These are phyloP conservation scores for Pherbina coryleti DNA, from an alignment of 2,888 invertebrate genomes.

Conservation along the genomic window DNA sequence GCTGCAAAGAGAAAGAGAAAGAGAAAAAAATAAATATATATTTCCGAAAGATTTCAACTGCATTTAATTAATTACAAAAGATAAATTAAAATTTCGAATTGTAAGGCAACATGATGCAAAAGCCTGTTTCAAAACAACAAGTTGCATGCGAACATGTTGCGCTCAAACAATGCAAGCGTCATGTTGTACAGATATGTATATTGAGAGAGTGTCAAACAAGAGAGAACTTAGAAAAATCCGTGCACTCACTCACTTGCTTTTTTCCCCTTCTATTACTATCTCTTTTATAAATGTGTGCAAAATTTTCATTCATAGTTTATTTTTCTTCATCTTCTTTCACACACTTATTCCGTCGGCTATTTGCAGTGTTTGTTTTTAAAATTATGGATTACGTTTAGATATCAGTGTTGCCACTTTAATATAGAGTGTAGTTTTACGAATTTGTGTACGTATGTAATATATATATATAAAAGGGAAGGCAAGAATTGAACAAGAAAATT, in stretches of 20 bases:
- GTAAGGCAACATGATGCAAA: neutral
- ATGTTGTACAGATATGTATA: neutral
- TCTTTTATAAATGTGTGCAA: neutral
- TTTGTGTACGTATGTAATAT: too few relatives aligned
- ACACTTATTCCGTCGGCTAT: too few relatives aligned
- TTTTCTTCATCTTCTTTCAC: too few relatives aligned
- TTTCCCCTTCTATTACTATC: neutral
- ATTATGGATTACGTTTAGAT: too few relatives aligned
- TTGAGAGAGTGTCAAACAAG: neutral
- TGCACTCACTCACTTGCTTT: neutral
- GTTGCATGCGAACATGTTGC: neutral
- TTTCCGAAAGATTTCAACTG: slow-evolving; percentile 27
- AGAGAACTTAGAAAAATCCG: neutral
- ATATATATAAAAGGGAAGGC: too few relatives aligned
- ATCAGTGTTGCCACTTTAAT: too few relatives aligned
- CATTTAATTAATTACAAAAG: neutral
- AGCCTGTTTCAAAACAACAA: neutral
- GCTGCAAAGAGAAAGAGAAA: slow-evolving; percentile 25
- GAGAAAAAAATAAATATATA: neutral
- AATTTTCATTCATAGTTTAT: too few relatives aligned
- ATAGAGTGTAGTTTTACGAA: too few relatives aligned
- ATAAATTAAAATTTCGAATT: neutral
- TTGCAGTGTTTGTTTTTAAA: too few relatives aligned
- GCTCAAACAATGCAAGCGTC: neutral
- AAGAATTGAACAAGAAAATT: too few relatives aligned